A percentile compares a stretch with the other conserved stretches of the same genome.
Conservation (phyloP, 2,113 vertebrate genomes). For the Centropus bengalensis region DNA sequence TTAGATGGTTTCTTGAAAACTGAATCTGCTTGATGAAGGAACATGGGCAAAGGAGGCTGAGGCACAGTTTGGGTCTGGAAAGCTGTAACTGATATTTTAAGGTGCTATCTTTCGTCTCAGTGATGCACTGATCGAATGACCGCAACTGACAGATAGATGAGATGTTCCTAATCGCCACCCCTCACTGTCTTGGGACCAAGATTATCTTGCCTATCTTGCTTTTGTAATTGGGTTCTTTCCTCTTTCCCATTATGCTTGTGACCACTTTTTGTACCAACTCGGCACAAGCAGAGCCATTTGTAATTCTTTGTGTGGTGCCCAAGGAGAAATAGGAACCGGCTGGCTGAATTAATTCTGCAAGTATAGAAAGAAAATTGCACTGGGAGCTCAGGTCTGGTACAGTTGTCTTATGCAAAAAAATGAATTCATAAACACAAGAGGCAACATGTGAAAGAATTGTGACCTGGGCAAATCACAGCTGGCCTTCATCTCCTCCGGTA, state of each 20-base stretch:
- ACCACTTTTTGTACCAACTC: background rate
- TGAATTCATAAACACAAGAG: background rate
- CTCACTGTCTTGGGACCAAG: background rate
- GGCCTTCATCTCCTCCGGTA: background rate
- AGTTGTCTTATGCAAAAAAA: background rate
- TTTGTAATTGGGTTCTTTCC: background rate
- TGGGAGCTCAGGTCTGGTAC: slow-evolving; percentile 11
- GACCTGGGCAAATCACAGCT: background rate
- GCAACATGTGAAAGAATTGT: background rate
- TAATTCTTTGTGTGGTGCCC: background rate
- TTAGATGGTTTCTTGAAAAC: slow-evolving; percentile 48
- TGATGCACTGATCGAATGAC: background rate
- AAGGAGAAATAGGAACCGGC: background rate
- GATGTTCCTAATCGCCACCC: background rate
- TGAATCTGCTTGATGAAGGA: slow-evolving; percentile 15
- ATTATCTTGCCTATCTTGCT: background rate
- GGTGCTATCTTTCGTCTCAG: background rate
- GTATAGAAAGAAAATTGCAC: background rate
- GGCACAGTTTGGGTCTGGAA: background rate
- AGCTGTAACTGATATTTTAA: background rate
- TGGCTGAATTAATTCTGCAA: background rate
- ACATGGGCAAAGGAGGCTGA: background rate
- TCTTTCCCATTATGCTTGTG: background rate
- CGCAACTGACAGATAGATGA: background rate
- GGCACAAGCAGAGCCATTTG: background rate